A percentile compares a stretch with the other conserved stretches of the same genome.
Conservation (phyloP, 2,797 vertebrate genomes). For the Tenualosa thibaudeaui region DNA sequence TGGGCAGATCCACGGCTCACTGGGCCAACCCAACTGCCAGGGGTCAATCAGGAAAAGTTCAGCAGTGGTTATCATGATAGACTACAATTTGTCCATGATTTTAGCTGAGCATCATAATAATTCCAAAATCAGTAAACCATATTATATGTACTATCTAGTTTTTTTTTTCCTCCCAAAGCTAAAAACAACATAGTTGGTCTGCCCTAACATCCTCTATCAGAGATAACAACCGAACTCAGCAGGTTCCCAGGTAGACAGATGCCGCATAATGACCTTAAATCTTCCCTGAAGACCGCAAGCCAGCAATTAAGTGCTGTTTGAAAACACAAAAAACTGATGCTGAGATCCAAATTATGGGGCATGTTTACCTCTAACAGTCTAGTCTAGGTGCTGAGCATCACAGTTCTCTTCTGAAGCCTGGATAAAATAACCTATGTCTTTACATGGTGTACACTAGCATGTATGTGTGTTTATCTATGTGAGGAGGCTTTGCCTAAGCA, state of each 20-base stretch:
- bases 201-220: background rate
- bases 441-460: too few species aligned
- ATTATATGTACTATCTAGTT: background rate
- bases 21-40: too few species aligned
- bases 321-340: background rate
- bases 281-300: background rate
- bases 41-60: too few species aligned
- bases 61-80: too few species aligned
- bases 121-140: background rate
- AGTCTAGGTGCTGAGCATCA: background rate
- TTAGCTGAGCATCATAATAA: too few species aligned
- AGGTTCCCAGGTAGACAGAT: background rate
- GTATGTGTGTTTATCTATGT: too few species aligned
- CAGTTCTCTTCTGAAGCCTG: background rate
- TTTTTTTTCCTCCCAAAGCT: background rate
- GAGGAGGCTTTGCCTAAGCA: too few species aligned
- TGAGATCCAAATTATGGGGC: background rate
- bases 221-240: constrained; percentile 10
- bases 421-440: too few species aligned
- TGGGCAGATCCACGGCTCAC: too few species aligned
- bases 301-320: background rate
- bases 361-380: constrained; percentile 3
- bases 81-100: too few species aligned
- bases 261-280: constrained; percentile 3
- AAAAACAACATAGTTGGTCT: background rate